These are phyloP conservation scores for Xiphorhynchus erythropygius DNA, from an alignment of 2,797 vertebrate species.

Conservation along the genomic window DNA sequence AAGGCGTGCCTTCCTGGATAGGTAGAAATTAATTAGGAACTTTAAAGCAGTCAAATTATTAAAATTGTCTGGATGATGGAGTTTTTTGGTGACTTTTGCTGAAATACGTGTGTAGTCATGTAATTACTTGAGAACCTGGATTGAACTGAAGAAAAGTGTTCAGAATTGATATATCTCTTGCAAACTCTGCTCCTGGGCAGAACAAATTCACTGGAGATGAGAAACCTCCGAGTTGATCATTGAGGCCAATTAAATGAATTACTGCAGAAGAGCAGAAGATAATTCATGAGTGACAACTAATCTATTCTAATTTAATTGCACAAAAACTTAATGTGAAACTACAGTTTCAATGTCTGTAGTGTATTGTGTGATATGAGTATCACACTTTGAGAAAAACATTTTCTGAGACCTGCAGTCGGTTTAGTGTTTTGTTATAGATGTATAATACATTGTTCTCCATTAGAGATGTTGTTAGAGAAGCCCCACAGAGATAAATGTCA, in stretches of 20 bases:
- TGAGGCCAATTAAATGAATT: constrained; percentile 67
- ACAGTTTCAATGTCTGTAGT: background rate
- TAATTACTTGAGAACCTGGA: constrained; percentile 30
- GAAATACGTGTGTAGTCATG: background rate
- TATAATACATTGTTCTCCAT: constrained; percentile 24
- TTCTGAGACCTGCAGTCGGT: background rate
- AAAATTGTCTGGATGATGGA: background rate
- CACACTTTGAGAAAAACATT: background rate
- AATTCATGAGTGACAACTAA: constrained; percentile 62
- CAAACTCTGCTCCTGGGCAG: constrained; percentile 46
- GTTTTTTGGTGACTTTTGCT: background rate
- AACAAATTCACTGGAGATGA: constrained; percentile 64
- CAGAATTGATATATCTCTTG: constrained; percentile 42
- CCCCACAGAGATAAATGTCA: background rate
- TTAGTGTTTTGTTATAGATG: background rate
- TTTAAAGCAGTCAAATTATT: background rate
- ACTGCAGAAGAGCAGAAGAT: constrained; percentile 55
- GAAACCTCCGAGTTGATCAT: constrained; percentile 53
- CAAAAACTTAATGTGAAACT: constrained; percentile 11
- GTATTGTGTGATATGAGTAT: background rate
- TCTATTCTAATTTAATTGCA: constrained; percentile 66
- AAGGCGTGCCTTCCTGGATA: background rate
- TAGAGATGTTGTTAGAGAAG: constrained; percentile 19
- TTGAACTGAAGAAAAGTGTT: constrained; percentile 12
- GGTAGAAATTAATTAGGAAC: background rate